Percentiles rank a stretch among this genome's conserved stretches.
Evolutionary conservation across 2,113 vertebrate genomes (phyloP).

Genomic region (Mirounga angustirostris): DNA sequence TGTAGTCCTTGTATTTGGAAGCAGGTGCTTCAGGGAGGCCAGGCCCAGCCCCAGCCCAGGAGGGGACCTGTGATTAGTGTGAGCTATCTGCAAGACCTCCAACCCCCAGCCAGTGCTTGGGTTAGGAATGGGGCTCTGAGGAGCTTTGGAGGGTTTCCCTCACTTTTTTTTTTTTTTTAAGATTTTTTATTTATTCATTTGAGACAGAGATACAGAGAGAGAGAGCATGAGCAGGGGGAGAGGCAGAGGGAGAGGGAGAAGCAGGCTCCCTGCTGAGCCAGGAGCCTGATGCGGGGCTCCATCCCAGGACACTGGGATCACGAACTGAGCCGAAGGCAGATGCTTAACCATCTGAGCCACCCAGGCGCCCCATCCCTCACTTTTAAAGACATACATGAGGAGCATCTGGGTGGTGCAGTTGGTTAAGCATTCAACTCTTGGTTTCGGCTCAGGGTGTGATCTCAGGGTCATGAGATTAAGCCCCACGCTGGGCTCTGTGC

Average conservation of each 20-base stretch:
- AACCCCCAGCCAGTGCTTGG: background rate
- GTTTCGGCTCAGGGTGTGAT: background rate
- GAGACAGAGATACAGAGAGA: too few relatives aligned
- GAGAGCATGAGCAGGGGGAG: too few relatives aligned
- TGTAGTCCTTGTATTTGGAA: background rate
- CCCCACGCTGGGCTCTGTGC: background rate
- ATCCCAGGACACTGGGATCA: too few relatives aligned
- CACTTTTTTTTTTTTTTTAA: background rate
- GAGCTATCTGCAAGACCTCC: accelerated
- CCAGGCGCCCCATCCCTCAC: background rate
- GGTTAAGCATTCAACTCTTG: background rate
- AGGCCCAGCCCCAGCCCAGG: background rate
- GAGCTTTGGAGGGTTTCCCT: background rate
- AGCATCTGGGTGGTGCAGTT: background rate
- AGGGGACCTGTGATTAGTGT: background rate
- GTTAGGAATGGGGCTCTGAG: background rate
- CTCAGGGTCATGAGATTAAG: background rate
- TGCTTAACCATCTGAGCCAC: too few relatives aligned
- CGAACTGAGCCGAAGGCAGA: too few relatives aligned
- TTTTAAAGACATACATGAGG: background rate
- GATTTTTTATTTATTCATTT: too few relatives aligned
- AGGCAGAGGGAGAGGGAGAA: too few relatives aligned
- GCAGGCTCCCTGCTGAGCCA: too few relatives aligned
- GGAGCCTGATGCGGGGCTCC: too few relatives aligned
- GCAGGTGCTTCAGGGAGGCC: background rate